These are phyloP conservation scores for Acrossocheilus fasciatus DNA, from an alignment of 2,797 vertebrate genomes.

Conservation along the genomic window DNA sequence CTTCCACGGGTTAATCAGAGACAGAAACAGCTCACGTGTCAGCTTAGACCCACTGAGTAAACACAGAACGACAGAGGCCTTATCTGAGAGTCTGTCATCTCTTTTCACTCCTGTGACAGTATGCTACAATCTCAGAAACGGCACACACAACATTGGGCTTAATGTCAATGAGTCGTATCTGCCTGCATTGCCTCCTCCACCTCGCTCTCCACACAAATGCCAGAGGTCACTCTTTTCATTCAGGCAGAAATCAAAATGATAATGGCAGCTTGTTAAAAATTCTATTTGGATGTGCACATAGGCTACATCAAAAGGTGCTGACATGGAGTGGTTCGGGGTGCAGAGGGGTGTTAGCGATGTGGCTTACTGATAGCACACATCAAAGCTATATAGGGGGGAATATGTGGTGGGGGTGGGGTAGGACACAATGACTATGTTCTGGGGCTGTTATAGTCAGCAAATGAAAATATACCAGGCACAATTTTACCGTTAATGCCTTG, in stretches of 20 bases:
- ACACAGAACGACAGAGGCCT: constrained; percentile 12
- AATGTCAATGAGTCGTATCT: constrained; percentile 57
- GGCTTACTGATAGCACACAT: constrained; percentile 76
- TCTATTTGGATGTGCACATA: constrained; percentile 75
- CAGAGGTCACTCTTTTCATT: constrained; percentile 76
- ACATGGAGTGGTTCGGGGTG: constrained; percentile 59
- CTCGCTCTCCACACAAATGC: constrained; percentile 68
- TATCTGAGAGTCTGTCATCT: constrained; percentile 44
- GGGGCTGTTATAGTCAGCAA: constrained; percentile 64
- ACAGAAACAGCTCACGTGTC: background rate
- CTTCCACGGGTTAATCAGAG: background rate
- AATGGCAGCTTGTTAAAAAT: constrained; percentile 80
- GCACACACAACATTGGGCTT: constrained; percentile 51
- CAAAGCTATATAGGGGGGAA: constrained; percentile 67
- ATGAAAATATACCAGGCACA: constrained; percentile 76
- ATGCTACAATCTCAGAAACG: constrained; percentile 40
- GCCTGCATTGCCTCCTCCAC: constrained; percentile 55
- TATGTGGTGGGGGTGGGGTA: constrained; percentile 52
- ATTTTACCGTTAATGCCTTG: constrained; percentile 75
- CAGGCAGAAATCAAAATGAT: constrained; percentile 79
- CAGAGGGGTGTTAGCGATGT: constrained; percentile 65
- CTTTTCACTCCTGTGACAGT: constrained; percentile 28
- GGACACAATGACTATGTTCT: constrained; percentile 33
- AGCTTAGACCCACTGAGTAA: background rate
- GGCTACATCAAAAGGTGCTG: constrained; percentile 80